phyloP scores from a whole-genome alignment of 2,888 invertebrate genomes.

The Cyaniris semiargus region DNA sequence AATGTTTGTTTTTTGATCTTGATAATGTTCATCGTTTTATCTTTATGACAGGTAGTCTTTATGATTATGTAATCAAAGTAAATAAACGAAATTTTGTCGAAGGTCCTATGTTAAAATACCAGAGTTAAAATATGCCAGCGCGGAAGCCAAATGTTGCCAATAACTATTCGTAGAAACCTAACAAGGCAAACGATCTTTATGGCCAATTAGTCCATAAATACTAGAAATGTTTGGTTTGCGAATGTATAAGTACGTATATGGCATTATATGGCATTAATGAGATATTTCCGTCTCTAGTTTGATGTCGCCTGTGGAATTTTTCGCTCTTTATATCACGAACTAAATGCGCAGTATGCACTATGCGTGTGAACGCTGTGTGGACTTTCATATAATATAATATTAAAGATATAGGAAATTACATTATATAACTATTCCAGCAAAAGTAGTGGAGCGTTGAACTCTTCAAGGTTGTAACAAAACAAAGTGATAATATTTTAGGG shows the following conservation, averaged over 20 bases:
- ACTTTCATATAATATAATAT: neutral
- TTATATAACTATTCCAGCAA: neutral
- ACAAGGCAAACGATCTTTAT: neutral
- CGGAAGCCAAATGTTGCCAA: constrained; percentile 9
- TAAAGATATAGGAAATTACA: neutral
- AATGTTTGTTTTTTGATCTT: neutral
- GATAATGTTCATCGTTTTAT: neutral
- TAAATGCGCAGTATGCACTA: neutral
- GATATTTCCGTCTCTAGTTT: constrained; percentile 5
- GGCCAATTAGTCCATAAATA: neutral
- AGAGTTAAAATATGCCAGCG: neutral
- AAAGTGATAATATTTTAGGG: no score
- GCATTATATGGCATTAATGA: constrained; percentile 19
- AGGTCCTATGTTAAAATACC: neutral
- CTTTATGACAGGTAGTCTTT: neutral
- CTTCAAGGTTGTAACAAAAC: no score
- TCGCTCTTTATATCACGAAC: neutral
- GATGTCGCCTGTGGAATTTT: neutral
- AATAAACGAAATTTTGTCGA: neutral
- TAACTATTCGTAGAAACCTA: neutral
- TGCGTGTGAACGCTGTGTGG: constrained; percentile 4
- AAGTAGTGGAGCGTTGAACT: neutral
- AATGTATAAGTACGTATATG: neutral
- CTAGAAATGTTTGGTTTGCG: neutral
- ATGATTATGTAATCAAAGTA: neutral